Evolutionary conservation across 23 tunicate genomes (phyloP).

Genomic region (Styela plicata): DNA sequence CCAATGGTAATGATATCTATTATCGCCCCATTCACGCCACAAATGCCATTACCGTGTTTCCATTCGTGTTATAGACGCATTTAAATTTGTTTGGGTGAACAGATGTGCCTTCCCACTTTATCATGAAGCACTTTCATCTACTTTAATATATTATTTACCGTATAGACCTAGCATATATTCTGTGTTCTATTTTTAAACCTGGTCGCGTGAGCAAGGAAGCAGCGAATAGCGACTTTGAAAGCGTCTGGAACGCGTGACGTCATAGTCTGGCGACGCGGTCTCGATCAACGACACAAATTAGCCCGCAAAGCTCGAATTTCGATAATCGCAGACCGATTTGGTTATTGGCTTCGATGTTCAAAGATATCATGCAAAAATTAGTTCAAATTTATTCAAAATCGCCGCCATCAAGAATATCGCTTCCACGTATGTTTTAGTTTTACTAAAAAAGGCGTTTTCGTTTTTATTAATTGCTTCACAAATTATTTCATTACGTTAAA

Average conservation of each 20-base stretch:
- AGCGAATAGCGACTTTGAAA: background rate
- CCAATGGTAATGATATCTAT: background rate
- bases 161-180: too few relatives aligned
- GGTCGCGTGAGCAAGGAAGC: background rate
- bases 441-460: background rate
- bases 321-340: background rate
- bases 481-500: too few relatives aligned
- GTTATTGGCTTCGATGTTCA: background rate
- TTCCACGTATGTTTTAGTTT: background rate
- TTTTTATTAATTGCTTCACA: too few relatives aligned
- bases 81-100: background rate
- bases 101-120: background rate
- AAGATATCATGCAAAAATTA: background rate
- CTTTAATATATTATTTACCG: background rate
- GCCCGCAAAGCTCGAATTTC: background rate
- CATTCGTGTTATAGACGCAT: background rate
- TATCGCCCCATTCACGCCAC: background rate
- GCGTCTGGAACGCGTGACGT: background rate
- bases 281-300: background rate
- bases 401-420: background rate
- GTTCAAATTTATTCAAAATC: background rate
- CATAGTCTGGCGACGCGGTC: conserved; percentile 1
- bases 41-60: background rate
- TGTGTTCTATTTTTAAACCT: background rate
- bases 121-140: background rate